These are phyloP conservation scores for Agriopis marginaria DNA, from an alignment of 2,888 invertebrate genomes.

Conservation along the genomic window DNA sequence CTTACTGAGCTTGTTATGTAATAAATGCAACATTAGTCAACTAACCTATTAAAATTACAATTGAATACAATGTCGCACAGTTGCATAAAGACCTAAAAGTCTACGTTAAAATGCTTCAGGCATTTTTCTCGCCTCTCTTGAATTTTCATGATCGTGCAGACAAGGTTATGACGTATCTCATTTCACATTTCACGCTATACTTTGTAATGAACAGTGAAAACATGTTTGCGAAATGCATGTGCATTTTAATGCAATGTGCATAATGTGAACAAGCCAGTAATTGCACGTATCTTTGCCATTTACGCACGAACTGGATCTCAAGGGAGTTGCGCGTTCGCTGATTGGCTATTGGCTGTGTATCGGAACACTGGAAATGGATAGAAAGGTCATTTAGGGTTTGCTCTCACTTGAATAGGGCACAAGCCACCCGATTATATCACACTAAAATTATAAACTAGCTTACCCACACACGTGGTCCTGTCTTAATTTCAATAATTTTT, in stretches of 20 bases:
- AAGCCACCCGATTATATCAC: background rate
- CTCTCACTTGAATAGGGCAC: background rate
- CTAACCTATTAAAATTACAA: too few species aligned
- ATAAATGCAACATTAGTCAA: too few species aligned
- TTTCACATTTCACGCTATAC: too few species aligned
- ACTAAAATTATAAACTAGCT: too few species aligned
- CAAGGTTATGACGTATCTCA: background rate
- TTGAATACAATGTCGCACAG: too few species aligned
- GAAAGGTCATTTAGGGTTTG: background rate
- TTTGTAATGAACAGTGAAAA: background rate
- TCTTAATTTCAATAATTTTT: too few species aligned
- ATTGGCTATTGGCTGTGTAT: slow-evolving; percentile 17
- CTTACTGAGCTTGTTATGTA: too few species aligned
- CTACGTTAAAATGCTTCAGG: background rate
- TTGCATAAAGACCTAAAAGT: too few species aligned
- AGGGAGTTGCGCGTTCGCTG: slow-evolving; percentile 11
- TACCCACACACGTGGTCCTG: too few species aligned
- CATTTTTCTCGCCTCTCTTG: background rate
- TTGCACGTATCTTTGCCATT: slow-evolving; percentile 30
- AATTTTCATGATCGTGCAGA: background rate
- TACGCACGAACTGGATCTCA: slow-evolving; percentile 11
- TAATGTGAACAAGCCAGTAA: slow-evolving; percentile 13
- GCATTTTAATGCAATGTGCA: slow-evolving; percentile 8
- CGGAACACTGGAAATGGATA: background rate
- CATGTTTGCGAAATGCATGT: background rate